Percentiles rank a stretch among this genome's conserved stretches.
Evolutionary conservation across 2,113 vertebrate species (phyloP).

Genomic region (Lepus europaeus): DNA sequence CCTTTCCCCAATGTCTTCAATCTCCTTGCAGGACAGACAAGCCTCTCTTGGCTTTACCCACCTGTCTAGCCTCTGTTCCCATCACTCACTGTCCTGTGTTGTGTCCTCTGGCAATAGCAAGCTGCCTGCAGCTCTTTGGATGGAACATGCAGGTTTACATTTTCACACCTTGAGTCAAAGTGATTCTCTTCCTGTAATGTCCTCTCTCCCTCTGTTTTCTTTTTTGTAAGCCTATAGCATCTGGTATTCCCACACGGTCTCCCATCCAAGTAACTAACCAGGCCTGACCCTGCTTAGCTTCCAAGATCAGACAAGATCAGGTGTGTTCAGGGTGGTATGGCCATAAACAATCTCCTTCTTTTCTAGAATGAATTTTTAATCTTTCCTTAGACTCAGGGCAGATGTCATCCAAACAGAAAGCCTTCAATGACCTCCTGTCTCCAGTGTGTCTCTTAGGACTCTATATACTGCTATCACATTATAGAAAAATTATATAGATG

Average conservation of each 20-base stretch:
- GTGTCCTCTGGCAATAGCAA: not conserved
- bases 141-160: not conserved
- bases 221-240: too few relatives aligned
- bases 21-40: not conserved
- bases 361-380: conserved; percentile 15
- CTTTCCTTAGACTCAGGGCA: not conserved
- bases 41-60: not conserved
- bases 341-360: not conserved
- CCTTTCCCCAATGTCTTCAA: not conserved
- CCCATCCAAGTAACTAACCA: too few relatives aligned
- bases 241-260: too few relatives aligned
- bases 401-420: not conserved
- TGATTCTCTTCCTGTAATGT: not conserved
- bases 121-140: not conserved
- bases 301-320: too few relatives aligned
- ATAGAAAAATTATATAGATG: not conserved
- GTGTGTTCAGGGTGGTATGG: too few relatives aligned
- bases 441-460: not conserved
- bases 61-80: not conserved
- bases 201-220: not conserved
- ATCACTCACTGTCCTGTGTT: not conserved
- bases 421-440: not conserved
- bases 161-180: not conserved
- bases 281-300: too few relatives aligned
- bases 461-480: not conserved